These are phyloP conservation scores for Eupeodes latifasciatus DNA, from an alignment of 2,888 invertebrate genomes.

Conservation along the genomic window DNA sequence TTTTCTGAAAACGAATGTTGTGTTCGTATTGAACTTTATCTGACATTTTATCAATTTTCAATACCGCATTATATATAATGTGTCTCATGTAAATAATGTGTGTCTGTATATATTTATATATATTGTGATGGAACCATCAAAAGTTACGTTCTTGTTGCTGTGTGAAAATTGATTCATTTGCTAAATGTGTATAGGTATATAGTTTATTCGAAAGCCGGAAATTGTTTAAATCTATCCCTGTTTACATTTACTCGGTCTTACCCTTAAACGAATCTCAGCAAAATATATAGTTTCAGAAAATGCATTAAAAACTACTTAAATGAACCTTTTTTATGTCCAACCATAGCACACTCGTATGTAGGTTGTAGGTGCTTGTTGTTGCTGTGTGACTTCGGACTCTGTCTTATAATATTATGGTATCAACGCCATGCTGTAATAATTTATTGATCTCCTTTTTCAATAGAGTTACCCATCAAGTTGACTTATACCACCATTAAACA, in stretches of 20 bases:
- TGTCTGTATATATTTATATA: no score
- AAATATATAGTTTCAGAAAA: background rate
- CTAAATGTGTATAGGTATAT: background rate
- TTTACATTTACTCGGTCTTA: slow-evolving; percentile 11
- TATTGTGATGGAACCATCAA: no score
- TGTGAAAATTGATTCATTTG: background rate
- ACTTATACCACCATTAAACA: slow-evolving; percentile 6
- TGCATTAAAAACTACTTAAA: slow-evolving; percentile 21
- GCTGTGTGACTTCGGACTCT: background rate
- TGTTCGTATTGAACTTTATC: no score
- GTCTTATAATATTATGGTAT: background rate
- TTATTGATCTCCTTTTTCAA: background rate
- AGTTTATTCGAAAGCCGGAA: background rate
- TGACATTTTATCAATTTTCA: no score
- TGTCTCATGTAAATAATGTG: no score
- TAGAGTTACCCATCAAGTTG: slow-evolving; percentile 1
- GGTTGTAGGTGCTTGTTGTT: background rate
- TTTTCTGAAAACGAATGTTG: no score
- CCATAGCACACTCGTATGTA: background rate
- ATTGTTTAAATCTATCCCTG: slow-evolving; percentile 1
- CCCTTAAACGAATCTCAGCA: background rate
- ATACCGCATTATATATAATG: no score
- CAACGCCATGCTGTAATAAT: slow-evolving; percentile 1
- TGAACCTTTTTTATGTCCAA: background rate
- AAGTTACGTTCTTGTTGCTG: no score